These are phyloP conservation scores for Dermatemys mawii DNA, from an alignment of 2,113 vertebrate genomes.

Conservation along the genomic window DNA sequence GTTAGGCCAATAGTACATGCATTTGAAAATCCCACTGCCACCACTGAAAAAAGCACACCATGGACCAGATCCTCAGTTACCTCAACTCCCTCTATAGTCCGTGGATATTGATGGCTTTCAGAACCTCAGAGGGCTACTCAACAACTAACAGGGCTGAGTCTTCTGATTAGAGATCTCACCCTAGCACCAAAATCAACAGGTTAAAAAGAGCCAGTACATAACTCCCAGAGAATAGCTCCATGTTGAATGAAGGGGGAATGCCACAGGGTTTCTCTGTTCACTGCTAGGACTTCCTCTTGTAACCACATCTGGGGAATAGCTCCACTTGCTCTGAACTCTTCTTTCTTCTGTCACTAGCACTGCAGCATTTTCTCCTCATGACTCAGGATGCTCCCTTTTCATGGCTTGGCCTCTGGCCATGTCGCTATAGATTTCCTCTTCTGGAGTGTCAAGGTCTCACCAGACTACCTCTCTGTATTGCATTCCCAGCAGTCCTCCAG, in stretches of 20 bases:
- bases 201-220: background rate
- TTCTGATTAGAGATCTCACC: background rate
- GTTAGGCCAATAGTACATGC: background rate
- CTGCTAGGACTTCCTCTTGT: background rate
- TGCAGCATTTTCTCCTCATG: background rate
- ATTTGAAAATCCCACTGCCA: background rate
- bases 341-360: background rate
- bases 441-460: background rate
- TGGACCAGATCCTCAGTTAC: background rate
- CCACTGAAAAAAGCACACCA: background rate
- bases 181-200: background rate
- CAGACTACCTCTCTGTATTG: background rate
- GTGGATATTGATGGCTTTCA: fast-evolving
- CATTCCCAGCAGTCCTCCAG: background rate
- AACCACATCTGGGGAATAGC: background rate
- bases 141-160: background rate
- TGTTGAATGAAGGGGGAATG: background rate
- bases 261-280: background rate
- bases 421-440: background rate
- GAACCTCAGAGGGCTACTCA: background rate
- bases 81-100: fast-evolving
- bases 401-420: background rate
- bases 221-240: background rate
- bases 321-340: background rate
- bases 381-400: background rate